Evolutionary conservation across 2,888 invertebrate genomes (phyloP).

Genomic region (Trilocha varians): DNA sequence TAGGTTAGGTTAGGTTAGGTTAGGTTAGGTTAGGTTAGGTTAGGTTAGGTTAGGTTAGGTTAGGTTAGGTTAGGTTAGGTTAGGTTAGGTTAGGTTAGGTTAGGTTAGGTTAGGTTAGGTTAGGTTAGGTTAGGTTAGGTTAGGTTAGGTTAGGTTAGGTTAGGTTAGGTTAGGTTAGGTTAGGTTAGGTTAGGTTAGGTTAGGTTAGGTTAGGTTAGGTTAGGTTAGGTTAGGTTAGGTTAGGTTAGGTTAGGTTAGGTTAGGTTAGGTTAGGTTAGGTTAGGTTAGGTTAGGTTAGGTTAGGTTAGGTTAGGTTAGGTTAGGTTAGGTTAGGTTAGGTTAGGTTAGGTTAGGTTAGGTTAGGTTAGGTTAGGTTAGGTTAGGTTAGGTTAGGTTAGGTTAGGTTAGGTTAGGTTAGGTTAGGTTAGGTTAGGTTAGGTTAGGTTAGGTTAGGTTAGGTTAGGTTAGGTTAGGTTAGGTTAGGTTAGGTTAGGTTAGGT

Average conservation of each 20-base stretch:
- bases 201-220: slow-evolving; percentile 17
- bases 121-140: slow-evolving; percentile 19
- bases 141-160: slow-evolving; percentile 17
- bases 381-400: slow-evolving; percentile 15
- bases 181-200: slow-evolving; percentile 18
- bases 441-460: slow-evolving; percentile 13
- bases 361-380: slow-evolving; percentile 13
- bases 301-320: slow-evolving; percentile 14
- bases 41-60: slow-evolving; percentile 18
- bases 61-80: slow-evolving; percentile 22
- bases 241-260: slow-evolving; percentile 14
- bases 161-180: slow-evolving; percentile 19
- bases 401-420: slow-evolving; percentile 16
- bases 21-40: slow-evolving; percentile 16
- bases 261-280: slow-evolving; percentile 14
- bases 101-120: slow-evolving; percentile 23
- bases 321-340: slow-evolving; percentile 18
- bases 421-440: slow-evolving; percentile 15
- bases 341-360: slow-evolving; percentile 20
- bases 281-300: slow-evolving; percentile 13
- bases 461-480: slow-evolving; percentile 12
- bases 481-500: slow-evolving; percentile 9
- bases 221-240: slow-evolving; percentile 13
- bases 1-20: slow-evolving; percentile 21
- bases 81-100: slow-evolving; percentile 21